These are phyloP conservation scores for Trichopria drosophilae DNA, from an alignment of 2,888 invertebrate species.

Conservation along the genomic window DNA sequence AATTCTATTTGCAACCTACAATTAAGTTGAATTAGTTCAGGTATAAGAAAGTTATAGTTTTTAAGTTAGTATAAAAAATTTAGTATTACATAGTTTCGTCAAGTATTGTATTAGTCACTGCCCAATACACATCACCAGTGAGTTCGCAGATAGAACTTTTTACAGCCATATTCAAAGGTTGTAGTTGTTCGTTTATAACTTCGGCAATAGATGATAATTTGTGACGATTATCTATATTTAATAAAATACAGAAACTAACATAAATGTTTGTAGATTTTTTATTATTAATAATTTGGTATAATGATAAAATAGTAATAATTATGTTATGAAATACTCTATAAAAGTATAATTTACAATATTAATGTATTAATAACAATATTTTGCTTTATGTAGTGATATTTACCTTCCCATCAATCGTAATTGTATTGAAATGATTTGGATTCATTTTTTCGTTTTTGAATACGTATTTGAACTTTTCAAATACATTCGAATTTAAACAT, in stretches of 20 bases:
- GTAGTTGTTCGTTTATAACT: conserved; percentile 45
- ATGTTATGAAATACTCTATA: no score
- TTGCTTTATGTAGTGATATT: no score
- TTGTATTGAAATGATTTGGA: no score
- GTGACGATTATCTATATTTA: conserved; percentile 36
- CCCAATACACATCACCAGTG: conserved; percentile 49
- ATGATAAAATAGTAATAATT: no score
- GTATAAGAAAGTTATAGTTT: conserved; percentile 6
- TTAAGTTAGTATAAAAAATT: neutral
- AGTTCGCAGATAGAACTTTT: conserved; percentile 46
- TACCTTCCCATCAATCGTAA: no score
- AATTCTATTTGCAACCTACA: conserved; percentile 44
- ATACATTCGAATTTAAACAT: no score
- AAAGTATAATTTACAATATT: no score
- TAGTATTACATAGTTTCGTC: conserved; percentile 41
- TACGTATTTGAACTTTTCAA: no score
- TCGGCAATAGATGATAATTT: conserved; percentile 27
- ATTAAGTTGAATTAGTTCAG: conserved; percentile 11
- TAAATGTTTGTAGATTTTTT: neutral
- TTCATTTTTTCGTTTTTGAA: no score
- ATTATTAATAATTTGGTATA: conserved; percentile 13
- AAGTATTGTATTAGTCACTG: conserved; percentile 39
- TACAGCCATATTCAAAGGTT: conserved; percentile 44
- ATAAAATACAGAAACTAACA: conserved; percentile 1
- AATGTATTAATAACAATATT: no score